Evolutionary conservation across 2,797 vertebrate genomes (phyloP), one percentile per base, ranked within the genome.

Genomic region (Argentina silus): DNA sequence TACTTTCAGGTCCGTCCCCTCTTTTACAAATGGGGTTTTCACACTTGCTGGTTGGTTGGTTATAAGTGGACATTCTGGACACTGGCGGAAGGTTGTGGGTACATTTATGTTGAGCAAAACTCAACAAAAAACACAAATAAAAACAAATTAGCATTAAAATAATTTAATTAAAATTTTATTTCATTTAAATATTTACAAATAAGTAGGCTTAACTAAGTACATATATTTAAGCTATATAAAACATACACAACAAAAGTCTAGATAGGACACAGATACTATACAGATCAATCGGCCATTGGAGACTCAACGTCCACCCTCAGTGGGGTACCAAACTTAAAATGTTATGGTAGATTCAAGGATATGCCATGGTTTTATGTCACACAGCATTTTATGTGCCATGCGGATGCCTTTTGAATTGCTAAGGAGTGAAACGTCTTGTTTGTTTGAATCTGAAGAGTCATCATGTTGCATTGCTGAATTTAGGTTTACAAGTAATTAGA

Each of bases 201-300:
- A 36, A 1, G 27, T 36, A 36, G 27, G 27, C 27, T 71, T 73
- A 15, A 50, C 50, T n/a, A n/a, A n/a, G 87, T 82, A 82, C 78
- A 63, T 8, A 36, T 55, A 53, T 53, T 56, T 55, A 48, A 53
- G 19, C 2, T 50, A 14, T 0, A 72, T 11, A 74, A 9, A 3
- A n/a, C 36, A 68, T 11, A 70, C 21, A 61, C 12, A 23, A 64
- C 44, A 2, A 67, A 56, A 17, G 65, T 0, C 3, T 23, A 50
- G 12, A 44, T 3, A 47, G 1, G 0, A 8, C 67, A 19, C 3
- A 2, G 3, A 55, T 51, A 57, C 42, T 5, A 64, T 4, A 17
- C 64, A 55, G 45, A 5, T 42, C 7, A 62, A 9, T 3, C 17
- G 7, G 10, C 21, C 19, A 10, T 9, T 23, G 19, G 8, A 57